Conservation (phyloP, 2,113 vertebrate genomes). For the Austrofundulus limnaeus region DNA sequence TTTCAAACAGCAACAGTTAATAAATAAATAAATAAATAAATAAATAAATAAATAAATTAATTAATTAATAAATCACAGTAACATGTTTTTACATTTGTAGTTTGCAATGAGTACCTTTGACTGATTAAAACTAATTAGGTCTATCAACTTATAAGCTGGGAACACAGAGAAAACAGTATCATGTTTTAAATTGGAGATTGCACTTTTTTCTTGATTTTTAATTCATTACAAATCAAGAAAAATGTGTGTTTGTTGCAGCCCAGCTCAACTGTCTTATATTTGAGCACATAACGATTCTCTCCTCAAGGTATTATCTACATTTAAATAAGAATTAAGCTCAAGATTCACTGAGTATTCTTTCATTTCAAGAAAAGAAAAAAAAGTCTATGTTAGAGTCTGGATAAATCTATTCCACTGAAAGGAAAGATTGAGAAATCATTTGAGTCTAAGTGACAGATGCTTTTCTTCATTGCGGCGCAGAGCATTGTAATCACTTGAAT, state of each 20-base stretch:
- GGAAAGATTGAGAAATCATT: slow-evolving; percentile 67
- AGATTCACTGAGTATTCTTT: slow-evolving; percentile 15
- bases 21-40: too few species aligned
- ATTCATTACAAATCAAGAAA: not conserved
- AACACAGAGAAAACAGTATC: too few species aligned
- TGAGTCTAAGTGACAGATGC: slow-evolving; percentile 71
- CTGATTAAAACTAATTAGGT: too few species aligned
- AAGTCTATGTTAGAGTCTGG: not conserved
- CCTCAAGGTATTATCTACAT: not conserved
- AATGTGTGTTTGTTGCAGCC: not conserved
- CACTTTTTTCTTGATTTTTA: too few species aligned
- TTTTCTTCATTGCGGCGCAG: slow-evolving; percentile 64
- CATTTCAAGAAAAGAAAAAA: slow-evolving; percentile 21
- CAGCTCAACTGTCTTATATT: not conserved
- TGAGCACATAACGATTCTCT: not conserved
- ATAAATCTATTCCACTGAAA: slow-evolving; percentile 41
- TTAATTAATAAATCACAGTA: too few species aligned
- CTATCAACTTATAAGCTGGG: too few species aligned
- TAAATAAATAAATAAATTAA: too few species aligned
- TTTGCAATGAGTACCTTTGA: too few species aligned
- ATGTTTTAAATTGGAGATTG: too few species aligned
- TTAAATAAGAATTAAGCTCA: slow-evolving; percentile 11
- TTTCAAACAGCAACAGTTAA: too few species aligned
- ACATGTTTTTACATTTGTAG: too few species aligned
- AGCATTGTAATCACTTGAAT: slow-evolving; percentile 71